Evolutionary conservation across 1,140 invertebrate species (phyloP).

Genomic region (Papilio aristodemus): DNA sequence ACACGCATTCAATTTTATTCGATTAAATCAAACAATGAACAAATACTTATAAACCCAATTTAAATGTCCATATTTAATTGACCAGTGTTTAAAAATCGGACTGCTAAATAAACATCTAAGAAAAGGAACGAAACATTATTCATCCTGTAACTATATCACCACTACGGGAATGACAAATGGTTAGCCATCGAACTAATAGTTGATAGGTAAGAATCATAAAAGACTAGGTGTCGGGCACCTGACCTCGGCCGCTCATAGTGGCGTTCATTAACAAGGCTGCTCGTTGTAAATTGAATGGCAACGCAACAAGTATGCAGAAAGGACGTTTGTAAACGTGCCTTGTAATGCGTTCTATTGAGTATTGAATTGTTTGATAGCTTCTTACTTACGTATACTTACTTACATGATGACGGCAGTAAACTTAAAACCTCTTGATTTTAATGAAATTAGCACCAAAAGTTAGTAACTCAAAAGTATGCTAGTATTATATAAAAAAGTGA

Average conservation of each 20-base stretch:
- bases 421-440: background rate
- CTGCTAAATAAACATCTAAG: background rate
- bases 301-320: conserved; percentile 24
- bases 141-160: background rate
- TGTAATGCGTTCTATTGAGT: conserved; percentile 1
- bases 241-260: conserved; percentile 49
- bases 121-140: background rate
- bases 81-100: background rate
- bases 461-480: too few relatives aligned
- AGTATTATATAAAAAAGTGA: too few relatives aligned
- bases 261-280: conserved; percentile 59
- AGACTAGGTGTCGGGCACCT: conserved; percentile 38
- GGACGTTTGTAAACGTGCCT: conserved; percentile 2
- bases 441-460: too few relatives aligned
- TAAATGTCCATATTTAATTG: too few relatives aligned
- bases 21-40: too few relatives aligned
- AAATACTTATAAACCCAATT: too few relatives aligned
- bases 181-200: conserved; percentile 23
- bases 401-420: background rate
- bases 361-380: background rate
- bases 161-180: conserved; percentile 17
- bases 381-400: background rate
- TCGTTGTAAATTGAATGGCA: conserved; percentile 38
- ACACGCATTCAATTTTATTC: too few relatives aligned
- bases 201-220: conserved; percentile 38